These are phyloP conservation scores for Ephialtes manifestator DNA, from an alignment of 2,888 invertebrate species.

Conservation along the genomic window DNA sequence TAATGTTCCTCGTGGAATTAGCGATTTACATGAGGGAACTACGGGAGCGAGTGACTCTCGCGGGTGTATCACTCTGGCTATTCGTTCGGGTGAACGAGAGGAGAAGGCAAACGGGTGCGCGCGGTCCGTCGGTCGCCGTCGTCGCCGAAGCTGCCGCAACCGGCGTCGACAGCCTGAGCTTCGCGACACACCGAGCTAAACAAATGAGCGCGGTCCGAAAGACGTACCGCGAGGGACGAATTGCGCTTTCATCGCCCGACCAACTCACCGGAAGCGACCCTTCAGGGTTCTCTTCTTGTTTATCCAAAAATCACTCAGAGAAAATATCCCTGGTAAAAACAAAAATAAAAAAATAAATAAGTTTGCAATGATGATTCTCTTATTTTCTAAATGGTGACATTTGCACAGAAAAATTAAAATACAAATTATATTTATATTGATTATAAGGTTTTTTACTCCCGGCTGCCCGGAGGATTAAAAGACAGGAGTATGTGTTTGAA, in stretches of 20 bases:
- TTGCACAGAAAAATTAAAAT: too few relatives aligned
- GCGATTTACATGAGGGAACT: slow-evolving; percentile 82
- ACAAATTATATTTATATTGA: too few relatives aligned
- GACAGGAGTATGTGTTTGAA: too few relatives aligned
- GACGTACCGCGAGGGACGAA: slow-evolving; percentile 68
- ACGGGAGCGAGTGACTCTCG: slow-evolving; percentile 72
- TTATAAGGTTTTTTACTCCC: too few relatives aligned
- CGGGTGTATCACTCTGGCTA: slow-evolving; percentile 58
- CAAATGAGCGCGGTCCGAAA: slow-evolving; percentile 77
- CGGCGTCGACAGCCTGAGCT: slow-evolving; percentile 75
- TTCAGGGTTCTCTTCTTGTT: background rate
- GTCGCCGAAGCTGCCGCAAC: slow-evolving; percentile 75
- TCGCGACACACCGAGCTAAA: slow-evolving; percentile 78
- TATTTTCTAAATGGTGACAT: too few relatives aligned
- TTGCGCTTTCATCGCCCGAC: slow-evolving; percentile 60
- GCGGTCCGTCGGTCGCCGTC: slow-evolving; percentile 48
- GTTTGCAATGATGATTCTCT: too few relatives aligned
- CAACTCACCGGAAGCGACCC: slow-evolving; percentile 19
- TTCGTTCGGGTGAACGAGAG: slow-evolving; percentile 22
- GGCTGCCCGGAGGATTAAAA: too few relatives aligned
- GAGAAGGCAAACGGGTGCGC: slow-evolving; percentile 42
- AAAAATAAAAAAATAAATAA: too few relatives aligned
- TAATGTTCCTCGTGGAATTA: slow-evolving; percentile 82
- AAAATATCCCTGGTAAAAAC: too few relatives aligned
- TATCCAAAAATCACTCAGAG: background rate